Base-by-base conservation (phyloP, 1,140 invertebrate genomes). In the Bombus haemorrhoidalis region DNA sequence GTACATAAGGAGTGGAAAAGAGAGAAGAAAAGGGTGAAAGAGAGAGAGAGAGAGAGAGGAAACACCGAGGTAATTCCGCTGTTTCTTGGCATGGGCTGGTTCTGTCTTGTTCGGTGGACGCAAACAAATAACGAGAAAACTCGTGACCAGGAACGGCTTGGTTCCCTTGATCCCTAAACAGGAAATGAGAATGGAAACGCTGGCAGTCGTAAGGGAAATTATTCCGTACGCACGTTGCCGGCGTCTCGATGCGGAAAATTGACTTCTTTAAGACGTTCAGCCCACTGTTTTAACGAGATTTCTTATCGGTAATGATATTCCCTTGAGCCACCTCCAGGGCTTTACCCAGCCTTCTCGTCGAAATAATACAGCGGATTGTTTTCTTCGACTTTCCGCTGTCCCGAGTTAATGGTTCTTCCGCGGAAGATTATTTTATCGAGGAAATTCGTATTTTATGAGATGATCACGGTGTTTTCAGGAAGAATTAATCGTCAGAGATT, bases 121-220 rank as follows among this genome's bases (percentile, higher is more conserved):
- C 83, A 64, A 85, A 80, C 87, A 75, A 85, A 68, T 74, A 6
- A 57, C 72, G 59, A 72, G 86, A 74, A 85, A 80, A 69, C 69
- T 59, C 39, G 59, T 43, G 57, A 34, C 73, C 39, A 32, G 32
- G 64, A 68, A n/a, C n/a, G 5, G n/a, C 13, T 3, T 41, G n/a
- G 47, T 34, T 28, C 82, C 64, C 74, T 83, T 43, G 83, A 85
- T 85, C 77, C 77, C 83, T 66, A 47, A 85, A 80, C 77, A 77
- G 83, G 83, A 85, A 85, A 85, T 85, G 83, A 85, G 77, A 85
- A 25, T 37, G 76, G 68, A 73, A 64, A 47, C 53, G 59, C 13
- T 47, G 53, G 41, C n/a, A 79, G 83, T 85, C 77, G 83, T 85
- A 80, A 72, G 76, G 83, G 83, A 85, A 85, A 85, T 85, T 85